phyloP scores from a whole-genome alignment of 2,888 invertebrate genomes.

The Ditula angustiorana region DNA sequence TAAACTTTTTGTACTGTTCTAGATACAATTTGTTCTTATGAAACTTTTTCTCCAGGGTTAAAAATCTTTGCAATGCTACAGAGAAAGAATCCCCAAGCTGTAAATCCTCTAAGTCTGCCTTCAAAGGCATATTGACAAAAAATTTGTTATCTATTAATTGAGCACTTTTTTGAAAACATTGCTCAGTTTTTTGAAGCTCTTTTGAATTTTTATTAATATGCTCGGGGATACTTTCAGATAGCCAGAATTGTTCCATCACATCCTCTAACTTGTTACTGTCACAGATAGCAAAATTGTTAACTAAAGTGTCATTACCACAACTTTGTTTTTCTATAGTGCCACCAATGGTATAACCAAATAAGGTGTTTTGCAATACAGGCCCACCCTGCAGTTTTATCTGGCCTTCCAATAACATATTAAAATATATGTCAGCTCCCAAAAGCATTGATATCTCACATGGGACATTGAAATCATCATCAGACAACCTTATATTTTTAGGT shows the following conservation, averaged over 20 bases:
- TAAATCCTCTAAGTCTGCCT: not conserved
- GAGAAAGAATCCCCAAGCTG: not conserved
- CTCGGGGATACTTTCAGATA: not conserved
- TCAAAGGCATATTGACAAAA: not conserved
- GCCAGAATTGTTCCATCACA: too few relatives aligned
- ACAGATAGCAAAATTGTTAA: too few relatives aligned
- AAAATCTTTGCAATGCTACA: not conserved
- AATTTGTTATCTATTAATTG: not conserved
- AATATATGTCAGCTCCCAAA: too few relatives aligned
- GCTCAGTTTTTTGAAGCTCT: not conserved
- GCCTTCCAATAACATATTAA: too few relatives aligned
- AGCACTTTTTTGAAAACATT: not conserved
- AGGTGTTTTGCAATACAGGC: too few relatives aligned
- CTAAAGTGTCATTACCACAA: too few relatives aligned
- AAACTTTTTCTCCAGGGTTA: too few relatives aligned
- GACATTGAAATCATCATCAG: not conserved
- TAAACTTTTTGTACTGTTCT: constrained; percentile 17
- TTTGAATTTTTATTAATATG: not conserved
- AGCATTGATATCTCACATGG: not conserved
- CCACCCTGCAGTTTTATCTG: too few relatives aligned
- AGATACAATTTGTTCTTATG: too few relatives aligned
- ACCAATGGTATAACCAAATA: too few relatives aligned
- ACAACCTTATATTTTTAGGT: not conserved
- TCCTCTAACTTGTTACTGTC: too few relatives aligned
- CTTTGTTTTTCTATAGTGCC: too few relatives aligned